These are phyloP conservation scores for Sebastes vulpes DNA, from an alignment of 2,797 vertebrate genomes.

Conservation along the genomic window DNA sequence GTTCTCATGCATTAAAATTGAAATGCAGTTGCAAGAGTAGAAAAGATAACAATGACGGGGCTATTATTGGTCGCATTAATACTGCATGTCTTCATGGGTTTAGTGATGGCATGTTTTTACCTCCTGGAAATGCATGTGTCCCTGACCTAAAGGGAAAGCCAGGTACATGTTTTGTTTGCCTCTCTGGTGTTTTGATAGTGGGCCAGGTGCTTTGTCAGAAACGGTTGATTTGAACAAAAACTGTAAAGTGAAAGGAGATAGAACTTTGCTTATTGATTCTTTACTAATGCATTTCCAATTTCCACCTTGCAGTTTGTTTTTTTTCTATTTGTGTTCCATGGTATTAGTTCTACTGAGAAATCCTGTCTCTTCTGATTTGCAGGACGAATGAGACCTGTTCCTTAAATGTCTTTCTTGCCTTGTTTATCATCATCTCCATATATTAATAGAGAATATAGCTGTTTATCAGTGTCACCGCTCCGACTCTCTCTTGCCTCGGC, in stretches of 20 bases:
- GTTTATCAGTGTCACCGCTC: slow-evolving; percentile 37
- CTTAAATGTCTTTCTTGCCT: not conserved
- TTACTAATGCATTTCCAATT: slow-evolving; percentile 13
- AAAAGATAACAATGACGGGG: not conserved
- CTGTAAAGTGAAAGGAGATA: not conserved
- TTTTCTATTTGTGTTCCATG: slow-evolving; percentile 4
- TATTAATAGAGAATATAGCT: slow-evolving; percentile 34
- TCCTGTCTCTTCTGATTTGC: slow-evolving; percentile 25
- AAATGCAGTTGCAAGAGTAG: not conserved
- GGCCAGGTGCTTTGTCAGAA: slow-evolving; percentile 4
- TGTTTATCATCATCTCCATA: slow-evolving; percentile 9
- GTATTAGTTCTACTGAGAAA: not conserved
- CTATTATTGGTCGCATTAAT: slow-evolving; percentile 20
- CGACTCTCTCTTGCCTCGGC: not conserved
- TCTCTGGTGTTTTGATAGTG: not conserved
- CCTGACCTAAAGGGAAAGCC: slow-evolving; percentile 5
- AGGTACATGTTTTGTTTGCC: not conserved
- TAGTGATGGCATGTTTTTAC: slow-evolving; percentile 5
- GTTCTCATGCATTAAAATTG: slow-evolving; percentile 2
- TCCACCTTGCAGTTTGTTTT: not conserved
- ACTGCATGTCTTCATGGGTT: slow-evolving; percentile 9
- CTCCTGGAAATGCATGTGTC: not conserved
- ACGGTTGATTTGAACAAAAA: not conserved
- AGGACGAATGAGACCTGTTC: slow-evolving; percentile 11
- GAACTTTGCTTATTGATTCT: slow-evolving; percentile 23